Evolutionary conservation across 2,797 vertebrate species (phyloP), one percentile per base, ranked within the genome.

Genomic region (Pseudocheirus occidentalis): DNA sequence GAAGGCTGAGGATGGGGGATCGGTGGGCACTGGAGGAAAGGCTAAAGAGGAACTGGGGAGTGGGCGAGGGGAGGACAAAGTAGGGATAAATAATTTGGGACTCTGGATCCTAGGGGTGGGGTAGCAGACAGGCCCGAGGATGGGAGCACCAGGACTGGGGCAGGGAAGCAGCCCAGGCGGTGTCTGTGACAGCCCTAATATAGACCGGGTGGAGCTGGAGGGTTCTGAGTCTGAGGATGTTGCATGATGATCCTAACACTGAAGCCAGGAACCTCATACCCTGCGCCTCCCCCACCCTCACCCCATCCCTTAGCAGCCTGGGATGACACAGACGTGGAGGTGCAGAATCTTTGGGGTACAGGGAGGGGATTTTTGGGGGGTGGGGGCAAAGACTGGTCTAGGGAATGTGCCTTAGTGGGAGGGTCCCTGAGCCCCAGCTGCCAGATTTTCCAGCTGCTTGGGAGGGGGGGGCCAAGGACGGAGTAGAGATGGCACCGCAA

Each of bases 361-460:
- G 54, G 28, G 91, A 54, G 95, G 89, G 96, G 95, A 90, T 91
- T 40, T 40, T 90, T 55, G 94, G 90, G 93, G 94, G 91, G 55
- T 92, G 73, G 56, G 59, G 73, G 46, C 93, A 40, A 53, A 46
- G 40, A 18, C 52, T 29, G 90, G 53, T 92, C 89, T 54, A 27
- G 89, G 93, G 90, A 93, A 91, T 73, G 91, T 3, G n/a, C 40
- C 94, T 93, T 55, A 66, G 89, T 58, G 62, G 91, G 96, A 97
- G 91, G 87, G 62, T 91, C 92, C 59, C 90, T 95, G 94, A 66
- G 52, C 94, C 90, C 95, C 97, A 94, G 94, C 93, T 95, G 97
- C 95, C 55, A 52, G 59, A 91, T 57, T 46, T 91, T 91, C 96
- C 94, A 92, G 94, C 94, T 95, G 96, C 95, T 97, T 73, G 91